Evolutionary conservation across 2,113 vertebrate species (phyloP).

Genomic region (Calypte anna): DNA sequence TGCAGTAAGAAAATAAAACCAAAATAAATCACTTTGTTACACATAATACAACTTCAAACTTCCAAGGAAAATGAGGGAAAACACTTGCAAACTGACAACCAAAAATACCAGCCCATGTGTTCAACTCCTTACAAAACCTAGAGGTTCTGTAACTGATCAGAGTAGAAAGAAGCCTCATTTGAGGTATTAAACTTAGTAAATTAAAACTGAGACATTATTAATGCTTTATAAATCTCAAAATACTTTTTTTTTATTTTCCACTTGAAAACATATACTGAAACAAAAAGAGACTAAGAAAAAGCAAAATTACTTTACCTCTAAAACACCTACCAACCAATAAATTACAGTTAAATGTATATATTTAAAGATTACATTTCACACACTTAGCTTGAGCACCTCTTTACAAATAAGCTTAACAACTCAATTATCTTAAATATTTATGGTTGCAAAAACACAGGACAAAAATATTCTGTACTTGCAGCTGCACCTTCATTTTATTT

Average conservation of each 20-base stretch:
- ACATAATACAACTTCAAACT: neutral
- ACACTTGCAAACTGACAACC: neutral
- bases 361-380: neutral
- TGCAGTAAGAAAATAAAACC: neutral
- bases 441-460: neutral
- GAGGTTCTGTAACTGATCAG: neutral
- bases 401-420: neutral
- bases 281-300: neutral
- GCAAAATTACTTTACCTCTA: neutral
- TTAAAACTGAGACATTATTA: neutral
- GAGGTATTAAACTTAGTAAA: neutral
- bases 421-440: neutral
- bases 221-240: neutral
- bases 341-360: neutral
- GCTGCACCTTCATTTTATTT: neutral
- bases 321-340: neutral
- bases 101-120: neutral
- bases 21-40: neutral
- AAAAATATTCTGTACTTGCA: neutral
- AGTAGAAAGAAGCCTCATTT: neutral
- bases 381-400: neutral
- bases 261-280: neutral
- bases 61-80: neutral
- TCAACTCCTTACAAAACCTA: neutral
- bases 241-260: neutral